phyloP scores from a whole-genome alignment of 2,888 invertebrate species.

The Lasioglossum calceatum region DNA sequence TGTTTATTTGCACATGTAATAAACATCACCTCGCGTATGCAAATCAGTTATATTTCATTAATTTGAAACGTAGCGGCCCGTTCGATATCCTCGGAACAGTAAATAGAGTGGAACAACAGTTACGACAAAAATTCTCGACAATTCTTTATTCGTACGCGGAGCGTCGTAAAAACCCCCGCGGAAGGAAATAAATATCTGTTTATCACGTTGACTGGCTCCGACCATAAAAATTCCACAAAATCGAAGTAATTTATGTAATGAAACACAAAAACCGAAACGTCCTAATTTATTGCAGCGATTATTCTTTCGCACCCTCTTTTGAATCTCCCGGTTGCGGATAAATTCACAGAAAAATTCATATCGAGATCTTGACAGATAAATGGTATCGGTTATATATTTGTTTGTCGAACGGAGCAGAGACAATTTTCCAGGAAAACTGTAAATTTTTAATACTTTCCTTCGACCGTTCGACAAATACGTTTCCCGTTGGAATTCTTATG shows the following conservation, averaged over 20 bases:
- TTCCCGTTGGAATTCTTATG: constrained; percentile 28
- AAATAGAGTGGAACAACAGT: neutral
- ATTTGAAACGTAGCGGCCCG: neutral
- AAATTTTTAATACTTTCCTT: neutral
- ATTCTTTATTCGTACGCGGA: neutral
- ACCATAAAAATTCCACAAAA: constrained; percentile 1
- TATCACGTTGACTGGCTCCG: neutral
- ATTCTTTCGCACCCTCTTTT: neutral
- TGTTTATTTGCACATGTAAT: constrained; percentile 6
- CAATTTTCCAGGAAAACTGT: neutral
- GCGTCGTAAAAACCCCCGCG: neutral
- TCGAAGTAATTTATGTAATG: neutral
- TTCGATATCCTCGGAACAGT: neutral
- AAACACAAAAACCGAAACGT: constrained; percentile 1
- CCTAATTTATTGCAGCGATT: neutral
- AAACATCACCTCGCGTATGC: neutral
- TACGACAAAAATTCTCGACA: neutral
- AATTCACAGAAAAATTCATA: neutral
- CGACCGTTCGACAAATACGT: neutral
- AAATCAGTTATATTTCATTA: constrained; percentile 7
- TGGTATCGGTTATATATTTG: neutral
- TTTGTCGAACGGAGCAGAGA: neutral
- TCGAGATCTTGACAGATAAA: neutral
- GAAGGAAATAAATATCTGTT: neutral
- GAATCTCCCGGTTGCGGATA: neutral